These are phyloP conservation scores for Scortum barcoo DNA, from an alignment of 2,113 vertebrate genomes.

Conservation along the genomic window DNA sequence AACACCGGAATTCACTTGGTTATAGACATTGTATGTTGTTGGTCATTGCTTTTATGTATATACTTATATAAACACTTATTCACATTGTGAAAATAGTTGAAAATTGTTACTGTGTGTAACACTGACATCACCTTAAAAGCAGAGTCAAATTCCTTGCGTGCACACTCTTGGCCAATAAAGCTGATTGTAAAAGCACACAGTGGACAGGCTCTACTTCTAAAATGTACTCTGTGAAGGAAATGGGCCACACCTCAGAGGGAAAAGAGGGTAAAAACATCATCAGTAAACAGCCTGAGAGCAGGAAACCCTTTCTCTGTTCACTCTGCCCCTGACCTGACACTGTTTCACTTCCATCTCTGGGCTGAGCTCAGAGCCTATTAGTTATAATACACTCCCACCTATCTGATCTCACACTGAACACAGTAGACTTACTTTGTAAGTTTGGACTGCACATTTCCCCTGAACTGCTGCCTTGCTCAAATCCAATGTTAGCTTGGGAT, in stretches of 20 bases:
- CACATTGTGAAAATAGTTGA: background rate
- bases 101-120: too few relatives aligned
- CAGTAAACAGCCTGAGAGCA: slow-evolving; percentile 53
- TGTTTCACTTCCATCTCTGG: slow-evolving; percentile 31
- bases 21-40: too few relatives aligned
- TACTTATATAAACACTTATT: too few relatives aligned
- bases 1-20: too few relatives aligned
- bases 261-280: slow-evolving; percentile 46
- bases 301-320: slow-evolving; percentile 34
- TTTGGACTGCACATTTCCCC: background rate
- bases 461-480: background rate
- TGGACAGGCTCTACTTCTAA: background rate
- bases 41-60: too few relatives aligned
- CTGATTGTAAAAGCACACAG: slow-evolving; percentile 3
- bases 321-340: slow-evolving; percentile 18
- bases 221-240: slow-evolving; percentile 44
- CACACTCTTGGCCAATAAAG: too few relatives aligned
- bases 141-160: too few relatives aligned
- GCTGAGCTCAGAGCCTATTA: background rate
- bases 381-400: background rate
- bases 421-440: too few relatives aligned
- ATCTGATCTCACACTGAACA: background rate
- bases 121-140: too few relatives aligned
- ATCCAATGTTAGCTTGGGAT: background rate
- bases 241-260: slow-evolving; percentile 60